Conservation (phyloP, 2,113 vertebrate genomes). For the Delphinapterus leucas region DNA sequence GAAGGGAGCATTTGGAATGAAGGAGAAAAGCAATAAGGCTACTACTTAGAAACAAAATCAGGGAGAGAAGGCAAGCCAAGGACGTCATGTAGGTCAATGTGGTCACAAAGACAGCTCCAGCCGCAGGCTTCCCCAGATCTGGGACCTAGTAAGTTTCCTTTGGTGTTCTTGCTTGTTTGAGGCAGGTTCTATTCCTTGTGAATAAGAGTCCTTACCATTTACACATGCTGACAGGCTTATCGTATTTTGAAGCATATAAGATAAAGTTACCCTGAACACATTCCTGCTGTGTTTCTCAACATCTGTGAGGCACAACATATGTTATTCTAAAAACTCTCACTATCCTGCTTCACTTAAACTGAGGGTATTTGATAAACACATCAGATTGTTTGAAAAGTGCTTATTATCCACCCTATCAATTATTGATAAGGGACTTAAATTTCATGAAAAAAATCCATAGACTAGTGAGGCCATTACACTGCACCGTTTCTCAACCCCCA, state of each 20-base stretch:
- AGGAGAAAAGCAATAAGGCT: neutral
- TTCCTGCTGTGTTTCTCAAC: neutral
- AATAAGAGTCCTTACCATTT: neutral
- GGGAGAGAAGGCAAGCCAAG: neutral
- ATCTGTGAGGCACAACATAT: neutral
- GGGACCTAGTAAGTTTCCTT: neutral
- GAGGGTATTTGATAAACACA: constrained; percentile 14
- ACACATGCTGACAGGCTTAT: neutral
- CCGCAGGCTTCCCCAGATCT: neutral
- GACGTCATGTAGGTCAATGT: neutral
- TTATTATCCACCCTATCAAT: neutral
- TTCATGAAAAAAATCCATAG: neutral
- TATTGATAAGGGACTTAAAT: constrained; percentile 35
- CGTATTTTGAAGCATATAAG: constrained; percentile 13
- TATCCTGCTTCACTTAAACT: constrained; percentile 23
- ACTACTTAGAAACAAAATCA: neutral
- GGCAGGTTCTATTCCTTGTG: neutral
- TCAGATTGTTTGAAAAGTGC: neutral
- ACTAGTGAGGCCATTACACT: neutral
- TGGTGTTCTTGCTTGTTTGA: neutral
- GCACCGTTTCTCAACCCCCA: neutral
- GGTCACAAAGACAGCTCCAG: neutral
- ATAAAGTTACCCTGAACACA: constrained; percentile 13
- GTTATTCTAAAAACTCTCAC: constrained; percentile 7
- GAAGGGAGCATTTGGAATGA: neutral